These are phyloP conservation scores for Galago senegalensis DNA, from an alignment of 2,797 vertebrate species.

Conservation along the genomic window DNA sequence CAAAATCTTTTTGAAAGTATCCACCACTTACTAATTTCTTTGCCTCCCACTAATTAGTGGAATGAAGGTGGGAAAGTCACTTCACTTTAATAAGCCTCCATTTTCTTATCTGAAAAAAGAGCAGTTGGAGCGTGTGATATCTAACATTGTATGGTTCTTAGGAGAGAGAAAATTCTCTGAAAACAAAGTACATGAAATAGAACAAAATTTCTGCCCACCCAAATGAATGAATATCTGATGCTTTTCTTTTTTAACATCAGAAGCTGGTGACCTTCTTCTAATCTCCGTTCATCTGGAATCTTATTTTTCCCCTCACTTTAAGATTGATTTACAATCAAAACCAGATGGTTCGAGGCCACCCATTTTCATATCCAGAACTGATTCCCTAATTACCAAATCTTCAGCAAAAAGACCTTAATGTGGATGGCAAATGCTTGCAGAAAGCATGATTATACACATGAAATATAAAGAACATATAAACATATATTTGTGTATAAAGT, in stretches of 20 bases:
- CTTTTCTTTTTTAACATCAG: conserved; percentile 51
- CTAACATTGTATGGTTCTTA: conserved; percentile 6
- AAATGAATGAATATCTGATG: conserved; percentile 13
- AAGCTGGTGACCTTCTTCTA: conserved; percentile 62
- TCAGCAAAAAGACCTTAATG: conserved; percentile 6
- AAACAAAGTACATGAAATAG: conserved; percentile 36
- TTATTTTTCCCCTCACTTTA: conserved; percentile 55
- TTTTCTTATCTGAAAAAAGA: conserved; percentile 42
- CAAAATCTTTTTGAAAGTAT: background rate
- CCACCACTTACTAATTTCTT: background rate
- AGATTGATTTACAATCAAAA: conserved; percentile 71
- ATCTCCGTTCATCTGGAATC: conserved; percentile 62
- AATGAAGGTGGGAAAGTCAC: background rate
- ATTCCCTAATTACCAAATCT: conserved; percentile 47
- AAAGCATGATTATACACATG: background rate
- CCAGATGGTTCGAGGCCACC: conserved; percentile 59
- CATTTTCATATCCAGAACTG: conserved; percentile 51
- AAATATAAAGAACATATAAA: background rate
- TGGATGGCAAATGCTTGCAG: conserved; percentile 18
- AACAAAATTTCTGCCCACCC: background rate
- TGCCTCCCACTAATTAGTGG: background rate
- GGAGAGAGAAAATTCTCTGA: conserved; percentile 27
- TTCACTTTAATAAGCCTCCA: background rate
- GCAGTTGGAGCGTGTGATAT: background rate
- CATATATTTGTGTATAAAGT: background rate